phyloP scores from a whole-genome alignment of 2,888 invertebrate species.

The Stomorhina lunata region DNA sequence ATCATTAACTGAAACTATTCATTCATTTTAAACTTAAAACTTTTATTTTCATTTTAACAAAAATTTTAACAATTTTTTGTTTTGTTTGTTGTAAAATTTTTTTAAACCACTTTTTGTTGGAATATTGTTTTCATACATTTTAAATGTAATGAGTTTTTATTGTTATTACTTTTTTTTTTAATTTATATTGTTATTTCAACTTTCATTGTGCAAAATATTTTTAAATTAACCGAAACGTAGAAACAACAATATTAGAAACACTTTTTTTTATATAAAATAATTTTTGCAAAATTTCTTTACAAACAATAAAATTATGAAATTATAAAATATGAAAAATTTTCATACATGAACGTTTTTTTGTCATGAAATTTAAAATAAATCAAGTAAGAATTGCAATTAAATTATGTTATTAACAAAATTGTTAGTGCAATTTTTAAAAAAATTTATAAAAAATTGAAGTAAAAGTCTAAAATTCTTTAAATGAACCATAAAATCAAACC shows the following conservation, averaged over 20 bases:
- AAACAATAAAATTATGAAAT: not conserved
- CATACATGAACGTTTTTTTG: too few species aligned
- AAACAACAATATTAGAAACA: not conserved
- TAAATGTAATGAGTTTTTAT: not conserved
- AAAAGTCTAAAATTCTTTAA: too few species aligned
- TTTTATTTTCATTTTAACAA: conserved; percentile 31
- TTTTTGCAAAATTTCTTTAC: not conserved
- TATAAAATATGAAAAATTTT: too few species aligned
- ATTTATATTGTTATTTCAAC: conserved; percentile 26
- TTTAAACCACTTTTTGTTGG: not conserved
- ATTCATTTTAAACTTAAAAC: not conserved
- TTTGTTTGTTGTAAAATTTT: not conserved
- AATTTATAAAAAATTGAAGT: too few species aligned
- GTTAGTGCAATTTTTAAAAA: too few species aligned
- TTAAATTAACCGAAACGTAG: conserved; percentile 18
- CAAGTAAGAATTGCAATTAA: too few species aligned
- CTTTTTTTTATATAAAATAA: not conserved
- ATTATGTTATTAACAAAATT: too few species aligned
- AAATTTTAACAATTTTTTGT: not conserved
- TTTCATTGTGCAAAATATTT: conserved; percentile 54
- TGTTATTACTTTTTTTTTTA: not conserved
- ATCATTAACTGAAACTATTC: conserved; percentile 7
- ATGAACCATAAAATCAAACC: too few species aligned
- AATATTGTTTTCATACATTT: not conserved
- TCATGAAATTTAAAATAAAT: too few species aligned